phyloP scores from a whole-genome alignment of 2,113 vertebrate genomes.

The Chauna torquata region DNA sequence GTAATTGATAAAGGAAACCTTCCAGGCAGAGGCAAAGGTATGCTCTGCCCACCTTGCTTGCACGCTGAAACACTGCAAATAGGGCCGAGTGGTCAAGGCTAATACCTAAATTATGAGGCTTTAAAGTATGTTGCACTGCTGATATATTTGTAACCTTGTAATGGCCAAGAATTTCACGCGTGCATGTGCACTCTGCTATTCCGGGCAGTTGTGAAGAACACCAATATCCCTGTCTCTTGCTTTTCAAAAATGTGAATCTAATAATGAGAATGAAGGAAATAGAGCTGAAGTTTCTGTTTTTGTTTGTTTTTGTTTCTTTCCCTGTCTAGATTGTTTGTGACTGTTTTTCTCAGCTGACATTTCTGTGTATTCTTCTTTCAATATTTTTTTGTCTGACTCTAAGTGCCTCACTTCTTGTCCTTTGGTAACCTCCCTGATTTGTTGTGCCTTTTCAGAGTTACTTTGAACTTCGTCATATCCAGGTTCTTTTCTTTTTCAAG shows the following conservation, averaged over 20 bases:
- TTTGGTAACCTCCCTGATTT: background rate
- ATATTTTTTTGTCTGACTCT: background rate
- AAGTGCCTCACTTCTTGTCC: background rate
- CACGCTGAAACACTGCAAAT: rapidly evolving
- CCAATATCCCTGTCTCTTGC: background rate
- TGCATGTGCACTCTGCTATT: background rate
- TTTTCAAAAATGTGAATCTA: background rate
- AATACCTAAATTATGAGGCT: background rate
- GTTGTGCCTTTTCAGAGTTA: background rate
- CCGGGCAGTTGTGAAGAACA: background rate
- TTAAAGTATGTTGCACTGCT: background rate
- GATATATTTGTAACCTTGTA: background rate
- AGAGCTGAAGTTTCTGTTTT: background rate
- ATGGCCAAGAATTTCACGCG: background rate
- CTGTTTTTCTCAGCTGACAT: background rate
- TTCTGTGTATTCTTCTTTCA: background rate
- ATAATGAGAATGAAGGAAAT: background rate
- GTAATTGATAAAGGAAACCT: background rate
- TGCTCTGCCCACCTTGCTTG: background rate
- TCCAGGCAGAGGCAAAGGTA: background rate
- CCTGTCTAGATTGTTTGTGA: background rate
- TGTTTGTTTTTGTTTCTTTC: background rate
- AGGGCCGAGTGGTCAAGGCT: background rate
- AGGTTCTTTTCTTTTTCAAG: background rate
- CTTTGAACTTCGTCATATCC: background rate